phyloP scores from a whole-genome alignment of 2,113 vertebrate genomes.

The Sminthopsis crassicaudata region DNA sequence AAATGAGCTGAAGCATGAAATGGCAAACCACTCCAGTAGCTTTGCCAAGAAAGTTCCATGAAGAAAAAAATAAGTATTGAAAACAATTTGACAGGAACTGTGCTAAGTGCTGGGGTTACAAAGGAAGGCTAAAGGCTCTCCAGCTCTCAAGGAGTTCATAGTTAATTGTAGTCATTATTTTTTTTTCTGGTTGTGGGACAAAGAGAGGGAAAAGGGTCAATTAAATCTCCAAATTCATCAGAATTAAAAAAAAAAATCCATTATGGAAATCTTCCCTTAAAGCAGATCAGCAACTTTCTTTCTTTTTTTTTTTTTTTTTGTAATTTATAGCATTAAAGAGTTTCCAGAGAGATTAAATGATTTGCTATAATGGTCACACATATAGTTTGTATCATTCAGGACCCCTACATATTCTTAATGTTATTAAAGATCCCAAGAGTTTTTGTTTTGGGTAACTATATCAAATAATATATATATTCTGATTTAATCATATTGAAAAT shows the following conservation, averaged over 20 bases:
- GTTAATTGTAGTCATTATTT: no score
- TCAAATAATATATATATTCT: neutral
- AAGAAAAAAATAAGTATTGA: neutral
- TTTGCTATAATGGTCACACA: neutral
- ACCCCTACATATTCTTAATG: neutral
- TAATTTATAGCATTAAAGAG: neutral
- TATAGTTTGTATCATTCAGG: neutral
- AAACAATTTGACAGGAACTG: neutral
- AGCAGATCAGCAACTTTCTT: neutral
- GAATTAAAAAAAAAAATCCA: neutral
- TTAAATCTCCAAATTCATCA: neutral
- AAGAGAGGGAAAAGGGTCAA: no score
- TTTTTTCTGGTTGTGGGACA: no score
- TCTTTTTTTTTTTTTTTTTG: neutral
- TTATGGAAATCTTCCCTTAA: neutral
- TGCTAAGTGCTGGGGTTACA: neutral
- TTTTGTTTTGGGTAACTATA: neutral
- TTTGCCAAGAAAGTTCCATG: no score
- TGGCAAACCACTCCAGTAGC: no score
- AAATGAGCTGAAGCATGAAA: no score
- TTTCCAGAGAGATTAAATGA: neutral
- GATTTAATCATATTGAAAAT: neutral
- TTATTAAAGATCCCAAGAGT: neutral
- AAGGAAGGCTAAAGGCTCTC: no score
- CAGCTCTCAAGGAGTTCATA: neutral